phyloP scores from a whole-genome alignment of 1,140 invertebrate genomes.

The Nasonia longicornis region DNA sequence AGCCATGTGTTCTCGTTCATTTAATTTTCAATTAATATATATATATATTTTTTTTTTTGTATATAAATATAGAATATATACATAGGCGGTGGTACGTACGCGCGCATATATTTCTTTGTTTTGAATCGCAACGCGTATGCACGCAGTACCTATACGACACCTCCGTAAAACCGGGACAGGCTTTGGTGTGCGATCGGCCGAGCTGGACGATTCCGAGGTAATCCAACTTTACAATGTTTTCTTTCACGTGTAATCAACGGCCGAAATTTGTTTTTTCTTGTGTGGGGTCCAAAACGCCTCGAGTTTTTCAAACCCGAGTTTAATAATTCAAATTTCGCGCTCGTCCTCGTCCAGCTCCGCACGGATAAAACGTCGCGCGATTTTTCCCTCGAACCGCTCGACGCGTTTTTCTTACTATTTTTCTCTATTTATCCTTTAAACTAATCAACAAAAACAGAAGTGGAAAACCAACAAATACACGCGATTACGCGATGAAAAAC shows the following conservation, averaged over 20 bases:
- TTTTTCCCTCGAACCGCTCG: conserved; percentile 24
- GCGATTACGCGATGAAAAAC: conserved; percentile 34
- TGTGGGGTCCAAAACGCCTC: conserved; percentile 1
- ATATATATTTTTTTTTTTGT: conserved; percentile 31
- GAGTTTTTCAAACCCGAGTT: conserved; percentile 26
- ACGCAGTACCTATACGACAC: conserved; percentile 41
- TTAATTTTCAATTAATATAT: conserved; percentile 36
- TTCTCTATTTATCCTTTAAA: conserved; percentile 38
- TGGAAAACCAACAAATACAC: conserved; percentile 45
- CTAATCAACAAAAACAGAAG: conserved; percentile 48
- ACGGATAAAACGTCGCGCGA: conserved; percentile 23
- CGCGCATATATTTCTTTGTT: conserved; percentile 21
- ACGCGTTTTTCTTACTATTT: conserved; percentile 17
- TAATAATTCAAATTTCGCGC: neutral
- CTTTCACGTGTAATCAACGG: conserved; percentile 23
- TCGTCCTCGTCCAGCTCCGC: conserved; percentile 41
- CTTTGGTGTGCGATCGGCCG: conserved; percentile 45
- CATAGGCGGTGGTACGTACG: conserved; percentile 40
- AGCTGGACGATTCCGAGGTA: conserved; percentile 35
- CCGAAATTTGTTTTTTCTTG: conserved; percentile 25
- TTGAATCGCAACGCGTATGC: conserved; percentile 36
- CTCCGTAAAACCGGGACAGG: conserved; percentile 43
- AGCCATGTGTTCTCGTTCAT: conserved; percentile 1
- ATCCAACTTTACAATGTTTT: conserved; percentile 23
- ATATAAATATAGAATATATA: conserved; percentile 44